phyloP scores from a whole-genome alignment of 2,113 vertebrate species.

The Coreoperca whiteheadi region DNA sequence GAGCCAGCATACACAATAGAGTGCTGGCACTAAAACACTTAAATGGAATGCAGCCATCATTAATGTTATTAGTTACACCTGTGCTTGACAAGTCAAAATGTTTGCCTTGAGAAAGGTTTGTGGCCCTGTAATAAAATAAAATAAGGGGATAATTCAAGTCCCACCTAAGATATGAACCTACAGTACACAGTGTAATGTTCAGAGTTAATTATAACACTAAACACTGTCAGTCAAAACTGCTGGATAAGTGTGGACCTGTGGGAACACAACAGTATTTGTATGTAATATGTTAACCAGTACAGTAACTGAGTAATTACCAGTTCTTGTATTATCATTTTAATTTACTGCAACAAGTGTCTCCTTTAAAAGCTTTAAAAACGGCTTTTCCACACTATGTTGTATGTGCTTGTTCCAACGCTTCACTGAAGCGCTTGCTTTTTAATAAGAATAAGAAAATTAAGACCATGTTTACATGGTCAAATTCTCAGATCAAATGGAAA shows the following conservation, averaged over 20 bases:
- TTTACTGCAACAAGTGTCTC: background rate
- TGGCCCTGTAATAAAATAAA: background rate
- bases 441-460: background rate
- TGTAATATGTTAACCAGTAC: background rate
- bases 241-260: background rate
- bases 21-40: background rate
- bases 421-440: too few relatives aligned
- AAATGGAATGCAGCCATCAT: conserved; percentile 4
- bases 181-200: background rate
- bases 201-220: background rate
- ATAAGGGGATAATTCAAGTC: background rate
- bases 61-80: conserved; percentile 7
- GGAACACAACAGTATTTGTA: background rate
- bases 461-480: background rate
- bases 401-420: background rate
- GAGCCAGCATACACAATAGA: background rate
- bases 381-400: background rate
- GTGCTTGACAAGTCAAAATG: background rate
- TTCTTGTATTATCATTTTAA: background rate
- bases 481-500: background rate
- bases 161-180: background rate
- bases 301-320: background rate
- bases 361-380: background rate
- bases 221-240: background rate
- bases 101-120: background rate